A percentile compares a stretch with the other conserved stretches of the same genome.
These are phyloP conservation scores for Lanius collurio DNA, from an alignment of 2,113 vertebrate genomes.

Conservation along the genomic window DNA sequence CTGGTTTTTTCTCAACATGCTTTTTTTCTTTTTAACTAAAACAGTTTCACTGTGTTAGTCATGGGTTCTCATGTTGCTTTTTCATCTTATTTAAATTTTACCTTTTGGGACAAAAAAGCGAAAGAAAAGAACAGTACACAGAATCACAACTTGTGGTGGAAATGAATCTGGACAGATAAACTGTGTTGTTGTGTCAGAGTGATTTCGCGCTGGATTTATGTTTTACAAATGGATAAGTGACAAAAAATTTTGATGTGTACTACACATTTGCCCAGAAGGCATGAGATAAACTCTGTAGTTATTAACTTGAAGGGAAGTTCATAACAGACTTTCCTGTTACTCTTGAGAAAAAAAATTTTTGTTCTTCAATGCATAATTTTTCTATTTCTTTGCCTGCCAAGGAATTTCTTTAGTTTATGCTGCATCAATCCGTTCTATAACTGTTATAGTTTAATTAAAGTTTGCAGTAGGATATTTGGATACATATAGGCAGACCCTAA, in stretches of 20 bases:
- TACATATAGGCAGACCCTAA: neutral
- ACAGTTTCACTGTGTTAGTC: neutral
- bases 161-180: neutral
- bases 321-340: neutral
- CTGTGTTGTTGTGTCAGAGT: neutral
- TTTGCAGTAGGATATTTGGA: neutral
- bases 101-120: neutral
- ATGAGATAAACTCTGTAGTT: neutral
- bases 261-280: neutral
- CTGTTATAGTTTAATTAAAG: neutral
- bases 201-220: neutral
- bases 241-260: neutral
- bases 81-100: neutral
- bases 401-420: neutral
- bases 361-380: neutral
- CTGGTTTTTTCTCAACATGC: accelerated
- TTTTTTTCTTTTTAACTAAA: neutral
- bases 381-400: neutral
- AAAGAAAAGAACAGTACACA: neutral
- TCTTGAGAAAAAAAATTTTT: neutral
- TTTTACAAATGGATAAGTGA: neutral
- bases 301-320: neutral
- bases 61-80: accelerated
- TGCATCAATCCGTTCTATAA: neutral
- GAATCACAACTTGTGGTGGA: neutral